Percentiles rank a stretch among this genome's conserved stretches.
Evolutionary conservation across 2,113 vertebrate species (phyloP).

Genomic region (Sinosuthora webbiana): DNA sequence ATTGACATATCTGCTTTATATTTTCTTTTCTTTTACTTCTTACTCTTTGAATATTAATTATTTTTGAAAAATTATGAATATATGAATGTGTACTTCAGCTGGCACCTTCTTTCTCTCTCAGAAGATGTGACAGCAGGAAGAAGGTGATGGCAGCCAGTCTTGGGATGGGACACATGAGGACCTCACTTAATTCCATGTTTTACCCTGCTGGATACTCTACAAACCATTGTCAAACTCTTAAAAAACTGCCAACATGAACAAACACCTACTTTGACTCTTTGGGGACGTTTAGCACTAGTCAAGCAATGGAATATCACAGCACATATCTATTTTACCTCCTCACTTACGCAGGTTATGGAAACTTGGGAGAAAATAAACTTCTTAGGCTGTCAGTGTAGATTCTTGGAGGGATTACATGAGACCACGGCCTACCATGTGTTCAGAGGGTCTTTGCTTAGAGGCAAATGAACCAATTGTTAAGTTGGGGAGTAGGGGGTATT

Average conservation of each 20-base stretch:
- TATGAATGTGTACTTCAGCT: neutral
- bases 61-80: neutral
- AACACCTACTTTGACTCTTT: neutral
- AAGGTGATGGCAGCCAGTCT: neutral
- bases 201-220: neutral
- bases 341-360: neutral
- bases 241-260: neutral
- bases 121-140: neutral
- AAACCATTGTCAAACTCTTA: neutral
- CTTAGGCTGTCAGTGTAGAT: neutral
- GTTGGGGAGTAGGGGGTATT: fast-evolving
- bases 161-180: neutral
- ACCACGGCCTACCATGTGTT: neutral
- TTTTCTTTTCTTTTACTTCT: too few relatives aligned
- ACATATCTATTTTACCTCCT: neutral
- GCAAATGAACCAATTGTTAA: neutral
- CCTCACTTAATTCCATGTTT: neutral
- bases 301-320: neutral
- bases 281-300: neutral
- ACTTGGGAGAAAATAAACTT: neutral
- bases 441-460: neutral
- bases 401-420: neutral
- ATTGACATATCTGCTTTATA: neutral
- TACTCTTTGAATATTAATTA: neutral
- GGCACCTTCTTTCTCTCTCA: neutral